A percentile compares a stretch with the other conserved stretches of the same genome.
Conservation (phyloP, 2,888 invertebrate species). For the Peribatodes rhomboidaria region DNA sequence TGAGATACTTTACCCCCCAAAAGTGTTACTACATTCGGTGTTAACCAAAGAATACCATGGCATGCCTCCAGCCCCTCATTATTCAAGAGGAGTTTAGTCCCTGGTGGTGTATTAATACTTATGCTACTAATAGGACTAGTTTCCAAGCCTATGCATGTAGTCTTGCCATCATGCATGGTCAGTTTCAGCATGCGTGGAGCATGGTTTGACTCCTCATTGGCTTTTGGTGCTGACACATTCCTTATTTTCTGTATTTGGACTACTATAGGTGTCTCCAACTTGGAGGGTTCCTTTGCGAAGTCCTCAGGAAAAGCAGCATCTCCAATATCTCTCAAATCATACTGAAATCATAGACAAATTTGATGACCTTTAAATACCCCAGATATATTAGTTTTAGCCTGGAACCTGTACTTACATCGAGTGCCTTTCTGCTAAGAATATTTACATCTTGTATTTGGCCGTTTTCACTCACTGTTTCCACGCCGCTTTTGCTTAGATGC, state of each 20-base stretch:
- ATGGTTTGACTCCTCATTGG: constrained; percentile 93
- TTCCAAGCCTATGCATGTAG: constrained; percentile 92
- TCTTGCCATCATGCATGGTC: constrained; percentile 94
- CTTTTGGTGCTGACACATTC: constrained; percentile 96
- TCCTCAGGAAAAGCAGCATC: constrained; percentile 90
- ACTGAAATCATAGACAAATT: constrained; percentile 75
- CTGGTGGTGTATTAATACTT: constrained; percentile 95
- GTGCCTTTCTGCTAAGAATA: constrained; percentile 88
- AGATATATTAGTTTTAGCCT: constrained; percentile 32
- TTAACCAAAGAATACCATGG: constrained; percentile 91
- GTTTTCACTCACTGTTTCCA: constrained; percentile 89
- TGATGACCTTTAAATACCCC: constrained; percentile 44
- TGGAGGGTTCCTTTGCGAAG: constrained; percentile 86
- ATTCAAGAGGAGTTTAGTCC: constrained; percentile 90
- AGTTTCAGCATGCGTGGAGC: constrained; percentile 95
- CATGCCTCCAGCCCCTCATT: constrained; percentile 85
- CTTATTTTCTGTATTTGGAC: constrained; percentile 95
- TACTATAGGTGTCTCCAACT: constrained; percentile 88
- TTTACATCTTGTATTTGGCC: constrained; percentile 88
- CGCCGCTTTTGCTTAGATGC: constrained; percentile 91
- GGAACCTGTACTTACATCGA: constrained; percentile 88
- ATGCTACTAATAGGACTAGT: constrained; percentile 89
- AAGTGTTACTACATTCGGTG: constrained; percentile 88
- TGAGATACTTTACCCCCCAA: constrained; percentile 94
- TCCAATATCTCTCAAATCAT: constrained; percentile 94